Percentiles rank a stretch among this genome's conserved stretches.
Conservation (phyloP, 64 coral and sea anemone genomes). For the Anthopleura sola region DNA sequence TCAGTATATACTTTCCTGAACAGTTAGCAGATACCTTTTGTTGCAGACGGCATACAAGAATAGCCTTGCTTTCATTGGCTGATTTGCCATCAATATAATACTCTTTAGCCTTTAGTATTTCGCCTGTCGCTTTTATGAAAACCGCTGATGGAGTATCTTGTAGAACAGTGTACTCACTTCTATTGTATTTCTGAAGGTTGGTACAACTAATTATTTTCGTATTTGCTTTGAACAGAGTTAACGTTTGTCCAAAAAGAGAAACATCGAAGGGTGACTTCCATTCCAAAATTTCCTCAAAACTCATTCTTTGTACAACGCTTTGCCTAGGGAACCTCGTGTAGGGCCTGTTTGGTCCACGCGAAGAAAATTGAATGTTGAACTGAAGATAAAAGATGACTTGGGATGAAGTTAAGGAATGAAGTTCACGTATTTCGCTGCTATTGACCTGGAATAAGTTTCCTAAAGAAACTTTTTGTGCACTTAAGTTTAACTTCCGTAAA, state of each 20-base stretch:
- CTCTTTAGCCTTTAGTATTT: not conserved
- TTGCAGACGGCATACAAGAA: not conserved
- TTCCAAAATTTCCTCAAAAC: not conserved
- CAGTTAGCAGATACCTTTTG: not conserved
- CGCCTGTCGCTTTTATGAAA: not conserved
- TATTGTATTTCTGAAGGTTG: not conserved
- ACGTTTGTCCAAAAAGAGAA: not conserved
- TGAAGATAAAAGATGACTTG: not conserved
- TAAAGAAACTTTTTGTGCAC: not conserved
- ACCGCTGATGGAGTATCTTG: not conserved
- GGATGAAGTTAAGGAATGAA: not conserved
- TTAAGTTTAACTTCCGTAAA: not conserved
- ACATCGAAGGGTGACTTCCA: not conserved
- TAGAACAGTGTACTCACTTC: not conserved
- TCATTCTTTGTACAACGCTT: not conserved
- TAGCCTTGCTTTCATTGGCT: constrained; percentile 11
- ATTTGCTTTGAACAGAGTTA: constrained; percentile 3
- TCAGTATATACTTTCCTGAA: not conserved
- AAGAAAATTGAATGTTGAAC: not conserved
- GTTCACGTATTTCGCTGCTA: not conserved
- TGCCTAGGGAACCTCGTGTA: not conserved
- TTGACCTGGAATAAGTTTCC: not conserved
- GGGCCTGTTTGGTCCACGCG: not conserved
- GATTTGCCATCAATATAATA: not conserved
- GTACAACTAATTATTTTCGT: not conserved